Evolutionary conservation across 1,140 invertebrate genomes (phyloP), one percentile per base, ranked within the genome.

Genomic region (Eubasilissa regina): DNA sequence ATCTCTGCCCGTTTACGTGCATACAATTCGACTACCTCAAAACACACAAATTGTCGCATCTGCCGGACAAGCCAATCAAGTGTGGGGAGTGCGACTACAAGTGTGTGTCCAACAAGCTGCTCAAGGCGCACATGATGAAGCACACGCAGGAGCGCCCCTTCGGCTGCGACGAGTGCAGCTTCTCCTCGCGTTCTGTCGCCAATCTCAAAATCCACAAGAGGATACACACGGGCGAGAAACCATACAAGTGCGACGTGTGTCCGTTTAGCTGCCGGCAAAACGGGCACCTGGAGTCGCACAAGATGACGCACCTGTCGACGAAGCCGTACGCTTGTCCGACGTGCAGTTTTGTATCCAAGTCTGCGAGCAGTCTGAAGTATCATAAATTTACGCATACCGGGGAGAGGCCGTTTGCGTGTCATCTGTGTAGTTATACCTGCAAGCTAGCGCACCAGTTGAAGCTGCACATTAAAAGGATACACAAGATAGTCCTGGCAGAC

Each of bases 201-300:
- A 82, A 84, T 56, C 82, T 84, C 17, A 73, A 80, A 21, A 83
- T 82, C 45, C 84, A 85, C 62, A 83, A 80, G 10, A 75, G 81
- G 12, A 91, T 92, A n/a, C 92, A 93, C 83, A 92, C 92, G 0
- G 90, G 92, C 0, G 92, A 93, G 82, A 87, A 90, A 56, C 92
- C 92, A 0, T 93, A 92, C 82, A 87, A 88, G 45, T 93, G 92
- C 85, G 88, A 47, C 21, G 19, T 58, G 19, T 77, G 75, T 21
- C 4, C 45, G 11, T 66, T 48, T 13, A 35, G n/a, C 47, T 77
- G 75, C 48, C 12, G 21, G 9, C 45, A 68, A 25, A 47, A 47
- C 19, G 75, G 58, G n/a, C 45, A 68, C 21, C 81, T 85, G 48
- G 84, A 83, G 62, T 56, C 83, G 15, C 85, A 86, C 72, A 77